Percentiles rank a stretch among this genome's conserved stretches.
phyloP scores from a whole-genome alignment of 2,113 vertebrate genomes.

The Abramis brama region DNA sequence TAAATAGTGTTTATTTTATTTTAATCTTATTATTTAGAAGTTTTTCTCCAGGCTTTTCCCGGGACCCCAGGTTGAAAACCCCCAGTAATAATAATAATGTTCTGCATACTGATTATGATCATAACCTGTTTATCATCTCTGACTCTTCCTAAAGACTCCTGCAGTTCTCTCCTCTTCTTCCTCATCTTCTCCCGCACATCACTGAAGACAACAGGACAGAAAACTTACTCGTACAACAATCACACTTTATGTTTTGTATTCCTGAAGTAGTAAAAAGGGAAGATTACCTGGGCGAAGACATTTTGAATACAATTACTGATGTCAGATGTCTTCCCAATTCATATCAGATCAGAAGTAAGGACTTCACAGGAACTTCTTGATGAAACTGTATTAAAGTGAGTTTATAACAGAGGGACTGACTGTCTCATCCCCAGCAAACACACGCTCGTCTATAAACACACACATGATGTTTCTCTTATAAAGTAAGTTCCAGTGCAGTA shows the following conservation, averaged over 20 bases:
- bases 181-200: slow-evolving; percentile 70
- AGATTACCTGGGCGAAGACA: slow-evolving; percentile 70
- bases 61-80: too few species aligned
- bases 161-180: slow-evolving; percentile 69
- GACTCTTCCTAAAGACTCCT: slow-evolving; percentile 65
- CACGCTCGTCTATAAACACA: not conserved
- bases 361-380: not conserved
- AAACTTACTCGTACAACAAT: slow-evolving; percentile 32
- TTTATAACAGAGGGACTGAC: not conserved
- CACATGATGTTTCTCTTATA: not conserved
- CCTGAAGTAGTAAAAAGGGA: not conserved
- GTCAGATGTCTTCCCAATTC: not conserved
- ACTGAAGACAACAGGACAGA: slow-evolving; percentile 37
- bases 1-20: too few species aligned
- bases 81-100: too few species aligned
- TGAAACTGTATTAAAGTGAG: not conserved
- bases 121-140: slow-evolving; percentile 73
- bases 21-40: too few species aligned
- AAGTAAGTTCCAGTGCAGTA: not conserved
- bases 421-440: not conserved
- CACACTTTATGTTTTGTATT: not conserved
- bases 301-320: not conserved
- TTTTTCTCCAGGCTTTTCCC: too few species aligned
- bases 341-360: not conserved
- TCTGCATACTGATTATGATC: not conserved